phyloP scores from a whole-genome alignment of 64 coral and sea anemone species.

The Cladopsammia gracilis region DNA sequence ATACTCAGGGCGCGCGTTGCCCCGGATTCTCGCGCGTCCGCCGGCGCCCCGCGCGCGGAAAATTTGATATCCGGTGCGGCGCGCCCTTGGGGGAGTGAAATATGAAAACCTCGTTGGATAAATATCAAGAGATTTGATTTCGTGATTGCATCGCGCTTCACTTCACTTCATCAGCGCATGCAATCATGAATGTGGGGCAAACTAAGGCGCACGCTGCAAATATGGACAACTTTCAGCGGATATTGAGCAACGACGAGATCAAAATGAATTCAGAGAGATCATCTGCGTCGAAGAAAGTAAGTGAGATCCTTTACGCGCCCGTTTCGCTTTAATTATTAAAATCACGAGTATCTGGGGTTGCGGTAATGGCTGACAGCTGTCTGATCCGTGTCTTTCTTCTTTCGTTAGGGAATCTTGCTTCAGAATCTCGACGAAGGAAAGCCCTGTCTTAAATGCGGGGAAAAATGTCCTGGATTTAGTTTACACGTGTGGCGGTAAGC shows the following conservation, averaged over 20 bases:
- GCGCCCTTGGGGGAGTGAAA: slow-evolving; percentile 36
- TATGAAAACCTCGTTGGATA: slow-evolving; percentile 38
- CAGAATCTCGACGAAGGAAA: slow-evolving; percentile 91
- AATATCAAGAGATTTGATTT: slow-evolving; percentile 50
- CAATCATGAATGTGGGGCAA: slow-evolving; percentile 13
- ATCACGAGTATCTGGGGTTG: slow-evolving; percentile 9
- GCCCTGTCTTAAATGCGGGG: slow-evolving; percentile 85
- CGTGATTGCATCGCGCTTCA: slow-evolving; percentile 45
- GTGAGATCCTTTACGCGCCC: background rate
- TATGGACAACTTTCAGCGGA: slow-evolving; percentile 32
- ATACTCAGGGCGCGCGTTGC: background rate
- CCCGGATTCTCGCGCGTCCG: slow-evolving; percentile 32
- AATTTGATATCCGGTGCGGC: slow-evolving; percentile 17
- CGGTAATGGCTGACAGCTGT: background rate
- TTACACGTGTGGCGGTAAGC: slow-evolving; percentile 93
- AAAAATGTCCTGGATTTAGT: slow-evolving; percentile 85
- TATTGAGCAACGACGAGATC: slow-evolving; percentile 65
- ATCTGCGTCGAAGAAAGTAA: slow-evolving; percentile 83
- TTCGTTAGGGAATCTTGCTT: slow-evolving; percentile 80
- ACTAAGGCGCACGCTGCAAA: background rate
- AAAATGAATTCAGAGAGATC: slow-evolving; percentile 71
- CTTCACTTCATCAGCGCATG: slow-evolving; percentile 22
- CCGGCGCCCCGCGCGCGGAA: slow-evolving; percentile 22
- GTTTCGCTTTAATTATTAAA: slow-evolving; percentile 40
- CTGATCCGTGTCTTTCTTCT: slow-evolving; percentile 2